phyloP scores from a whole-genome alignment of 30 jellyfish, hydroid and myxozoan genomes.

The Turritopsis rubra region DNA sequence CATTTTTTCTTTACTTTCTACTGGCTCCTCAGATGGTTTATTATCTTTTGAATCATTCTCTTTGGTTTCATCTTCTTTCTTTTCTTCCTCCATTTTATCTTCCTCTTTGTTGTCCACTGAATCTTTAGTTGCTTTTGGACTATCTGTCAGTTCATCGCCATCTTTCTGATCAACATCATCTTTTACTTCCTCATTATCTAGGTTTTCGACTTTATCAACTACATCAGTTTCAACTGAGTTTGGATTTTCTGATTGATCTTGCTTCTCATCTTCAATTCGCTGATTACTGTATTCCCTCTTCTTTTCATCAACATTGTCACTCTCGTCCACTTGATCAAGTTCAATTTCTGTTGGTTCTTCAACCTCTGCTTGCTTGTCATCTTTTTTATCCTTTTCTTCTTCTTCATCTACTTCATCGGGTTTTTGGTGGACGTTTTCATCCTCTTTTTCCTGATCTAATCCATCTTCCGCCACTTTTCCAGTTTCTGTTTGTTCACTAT shows the following conservation, averaged over 20 bases:
- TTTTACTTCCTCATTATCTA: not conserved
- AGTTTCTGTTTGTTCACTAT: not conserved
- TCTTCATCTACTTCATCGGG: not conserved
- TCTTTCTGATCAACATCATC: not conserved
- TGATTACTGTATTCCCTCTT: too few species aligned
- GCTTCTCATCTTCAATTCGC: too few species aligned
- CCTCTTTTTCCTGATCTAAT: not conserved
- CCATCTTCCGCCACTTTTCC: not conserved
- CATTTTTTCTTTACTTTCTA: not conserved
- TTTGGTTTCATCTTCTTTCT: not conserved
- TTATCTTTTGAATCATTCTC: not conserved
- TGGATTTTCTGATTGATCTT: too few species aligned
- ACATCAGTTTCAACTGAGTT: too few species aligned
- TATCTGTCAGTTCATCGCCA: too few species aligned
- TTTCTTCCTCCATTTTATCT: not conserved
- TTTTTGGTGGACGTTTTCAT: not conserved
- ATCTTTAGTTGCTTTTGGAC: too few species aligned
- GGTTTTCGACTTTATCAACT: not conserved
- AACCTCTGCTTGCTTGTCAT: not conserved
- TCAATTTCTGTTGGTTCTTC: not conserved
- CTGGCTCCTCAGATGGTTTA: not conserved
- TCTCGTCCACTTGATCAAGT: not conserved
- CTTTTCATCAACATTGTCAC: not conserved
- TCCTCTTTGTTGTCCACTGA: conserved; percentile 7
- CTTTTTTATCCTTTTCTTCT: not conserved